These are phyloP conservation scores for Chironomus striatipennis DNA, from an alignment of 1,140 invertebrate species.

Conservation along the genomic window DNA sequence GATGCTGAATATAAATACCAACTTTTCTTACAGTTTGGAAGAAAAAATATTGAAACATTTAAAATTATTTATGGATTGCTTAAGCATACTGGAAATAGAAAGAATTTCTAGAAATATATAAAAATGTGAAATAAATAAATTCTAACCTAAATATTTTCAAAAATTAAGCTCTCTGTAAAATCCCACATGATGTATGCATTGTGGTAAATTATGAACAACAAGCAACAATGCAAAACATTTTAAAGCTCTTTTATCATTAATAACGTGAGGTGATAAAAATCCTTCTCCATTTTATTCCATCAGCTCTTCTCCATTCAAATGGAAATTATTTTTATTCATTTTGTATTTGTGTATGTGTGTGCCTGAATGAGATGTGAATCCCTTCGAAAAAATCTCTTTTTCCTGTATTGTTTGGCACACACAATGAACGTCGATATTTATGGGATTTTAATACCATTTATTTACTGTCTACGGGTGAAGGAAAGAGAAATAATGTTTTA, in stretches of 20 bases:
- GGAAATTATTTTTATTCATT: neutral
- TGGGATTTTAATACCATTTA: slow-evolving; percentile 14
- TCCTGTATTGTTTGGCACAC: neutral
- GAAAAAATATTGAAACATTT: too few relatives aligned
- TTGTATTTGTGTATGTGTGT: neutral
- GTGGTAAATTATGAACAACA: too few relatives aligned
- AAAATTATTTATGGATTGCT: too few relatives aligned
- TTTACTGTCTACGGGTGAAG: neutral
- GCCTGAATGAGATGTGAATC: neutral
- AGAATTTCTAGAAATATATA: too few relatives aligned
- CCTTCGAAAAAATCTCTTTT: neutral
- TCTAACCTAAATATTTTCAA: too few relatives aligned
- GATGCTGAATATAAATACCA: too few relatives aligned
- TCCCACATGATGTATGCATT: too few relatives aligned
- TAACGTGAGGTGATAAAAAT: neutral
- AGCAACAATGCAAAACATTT: too few relatives aligned
- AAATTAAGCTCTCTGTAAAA: too few relatives aligned
- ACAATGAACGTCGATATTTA: slow-evolving; percentile 4
- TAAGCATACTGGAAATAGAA: too few relatives aligned
- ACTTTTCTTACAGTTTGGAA: too few relatives aligned
- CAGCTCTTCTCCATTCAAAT: neutral
- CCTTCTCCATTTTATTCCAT: neutral
- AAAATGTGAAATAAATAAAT: too few relatives aligned
- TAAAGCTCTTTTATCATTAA: neutral
- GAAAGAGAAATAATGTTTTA: neutral